Evolutionary conservation across 2,113 vertebrate species (phyloP), one percentile per base, ranked within the genome.

Genomic region (Nothobranchius kuhntae): DNA sequence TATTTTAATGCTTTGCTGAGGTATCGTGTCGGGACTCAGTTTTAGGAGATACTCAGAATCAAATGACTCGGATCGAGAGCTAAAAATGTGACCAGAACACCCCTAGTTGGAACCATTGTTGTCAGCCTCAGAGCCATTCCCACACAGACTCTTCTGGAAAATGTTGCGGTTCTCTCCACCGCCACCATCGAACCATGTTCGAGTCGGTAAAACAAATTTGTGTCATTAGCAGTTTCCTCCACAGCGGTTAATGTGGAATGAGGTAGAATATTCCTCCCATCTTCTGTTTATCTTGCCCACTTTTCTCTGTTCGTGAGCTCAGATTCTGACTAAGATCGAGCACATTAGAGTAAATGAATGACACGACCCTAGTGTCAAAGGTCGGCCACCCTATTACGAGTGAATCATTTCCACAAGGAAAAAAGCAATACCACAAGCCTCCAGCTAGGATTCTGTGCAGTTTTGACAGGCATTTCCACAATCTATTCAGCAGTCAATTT

Each of bases 401-500:
- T 52, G 61, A 81, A 75, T 84, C 14, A 80, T 85, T 83, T 84
- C 56, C 47, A 35, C 26, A 50, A 57, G 38, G 40, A 40, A 40
- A 59, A 70, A 70, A 40, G 47, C 48, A 51, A 69, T 64, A 65
- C 62, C 46, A 38, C 56, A 76, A 68, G 76, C 61, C 61, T 78
- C 58, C 53, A 74, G 79, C 74, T 47, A 59, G 38, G 26, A 73
- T 77, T 77, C 62, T 61, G 53, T 82, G 87, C 76, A 67, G 72
- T 68, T 80, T 77, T 71, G 86, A 86, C 81, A 78, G 82, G 59
- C 51, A 80, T 90, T 77, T 76, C 51, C 46, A 68, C 81, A 86
- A 85, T 83, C 78, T 80, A 76, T 89, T 87, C 85, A 74, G 78
- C 81, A 85, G 86, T 91, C 82, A 86, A 75, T 89, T 87, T 87